Percentiles rank a stretch among this genome's conserved stretches.
These are phyloP conservation scores for Cheilosia scutellata DNA, from an alignment of 2,888 invertebrate genomes.

Conservation along the genomic window DNA sequence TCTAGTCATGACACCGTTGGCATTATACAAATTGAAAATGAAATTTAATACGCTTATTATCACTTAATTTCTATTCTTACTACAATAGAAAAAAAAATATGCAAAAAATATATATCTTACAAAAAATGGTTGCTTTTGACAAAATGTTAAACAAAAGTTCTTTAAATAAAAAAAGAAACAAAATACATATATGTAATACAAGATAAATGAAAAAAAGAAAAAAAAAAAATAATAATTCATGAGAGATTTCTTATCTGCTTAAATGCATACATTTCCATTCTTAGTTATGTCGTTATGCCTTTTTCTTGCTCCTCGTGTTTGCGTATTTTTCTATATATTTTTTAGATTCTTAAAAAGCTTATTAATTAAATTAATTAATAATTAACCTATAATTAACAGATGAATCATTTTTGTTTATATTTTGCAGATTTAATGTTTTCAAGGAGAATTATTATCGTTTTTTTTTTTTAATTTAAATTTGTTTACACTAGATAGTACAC, in stretches of 20 bases:
- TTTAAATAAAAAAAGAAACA: conserved; percentile 46
- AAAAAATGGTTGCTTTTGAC: conserved; percentile 42
- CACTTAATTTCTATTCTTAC: conserved; percentile 69
- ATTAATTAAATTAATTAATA: conserved; percentile 71
- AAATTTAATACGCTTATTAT: conserved; percentile 57
- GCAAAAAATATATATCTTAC: conserved; percentile 50
- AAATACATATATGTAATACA: background rate
- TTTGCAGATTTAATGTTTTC: conserved; percentile 67
- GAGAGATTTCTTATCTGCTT: conserved; percentile 62
- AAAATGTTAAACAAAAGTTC: conserved; percentile 33
- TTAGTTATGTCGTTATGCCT: conserved; percentile 71
- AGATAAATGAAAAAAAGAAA: conserved; percentile 25
- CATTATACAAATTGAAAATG: conserved; percentile 31
- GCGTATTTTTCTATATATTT: conserved; percentile 1
- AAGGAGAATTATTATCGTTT: conserved; percentile 73
- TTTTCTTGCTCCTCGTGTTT: conserved; percentile 65
- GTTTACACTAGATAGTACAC: conserved; percentile 64
- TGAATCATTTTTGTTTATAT: conserved; percentile 54
- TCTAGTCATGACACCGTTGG: background rate
- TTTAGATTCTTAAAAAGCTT: conserved; percentile 67
- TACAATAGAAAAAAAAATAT: conserved; percentile 62
- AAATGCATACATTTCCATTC: conserved; percentile 75
- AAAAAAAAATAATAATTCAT: conserved; percentile 35
- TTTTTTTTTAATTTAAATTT: conserved; percentile 41
- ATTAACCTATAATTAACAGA: conserved; percentile 75